Conservation (phyloP, 2,113 vertebrate species). For the Petrocephalus zakoni region DNA sequence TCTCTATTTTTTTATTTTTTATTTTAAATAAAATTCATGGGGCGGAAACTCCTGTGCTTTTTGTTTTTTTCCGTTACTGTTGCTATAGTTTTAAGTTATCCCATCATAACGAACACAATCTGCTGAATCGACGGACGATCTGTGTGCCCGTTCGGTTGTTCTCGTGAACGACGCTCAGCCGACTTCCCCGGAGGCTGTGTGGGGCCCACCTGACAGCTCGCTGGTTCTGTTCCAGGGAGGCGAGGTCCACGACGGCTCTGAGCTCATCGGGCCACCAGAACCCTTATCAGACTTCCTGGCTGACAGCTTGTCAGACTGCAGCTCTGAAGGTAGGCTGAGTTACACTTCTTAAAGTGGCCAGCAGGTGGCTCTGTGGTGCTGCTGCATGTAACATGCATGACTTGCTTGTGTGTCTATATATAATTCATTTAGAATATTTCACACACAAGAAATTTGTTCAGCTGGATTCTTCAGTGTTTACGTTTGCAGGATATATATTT, state of each 20-base stretch:
- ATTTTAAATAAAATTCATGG: not conserved
- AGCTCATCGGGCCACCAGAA: constrained; percentile 89
- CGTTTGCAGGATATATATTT: constrained; percentile 15
- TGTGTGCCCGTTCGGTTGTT: not conserved
- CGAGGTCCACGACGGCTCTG: constrained; percentile 88
- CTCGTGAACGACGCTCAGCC: not conserved
- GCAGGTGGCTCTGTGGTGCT: constrained; percentile 8
- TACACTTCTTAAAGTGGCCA: not conserved
- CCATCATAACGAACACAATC: not conserved
- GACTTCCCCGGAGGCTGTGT: not conserved
- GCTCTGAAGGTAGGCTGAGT: constrained; percentile 74
- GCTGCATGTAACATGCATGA: not conserved
- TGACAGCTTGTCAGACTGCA: constrained; percentile 82
- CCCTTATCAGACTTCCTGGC: constrained; percentile 69
- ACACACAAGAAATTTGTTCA: not conserved
- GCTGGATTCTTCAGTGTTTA: constrained; percentile 3
- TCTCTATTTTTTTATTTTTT: not conserved
- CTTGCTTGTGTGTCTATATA: not conserved
- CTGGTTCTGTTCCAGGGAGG: constrained; percentile 69
- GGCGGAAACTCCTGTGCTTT: not conserved
- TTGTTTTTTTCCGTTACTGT: not conserved
- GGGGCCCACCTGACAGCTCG: not conserved
- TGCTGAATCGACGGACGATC: not conserved
- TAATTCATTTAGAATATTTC: not conserved
- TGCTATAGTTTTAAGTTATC: not conserved